Base-by-base conservation (phyloP, 2,888 invertebrate genomes). In the Crioceris asparagi region DNA sequence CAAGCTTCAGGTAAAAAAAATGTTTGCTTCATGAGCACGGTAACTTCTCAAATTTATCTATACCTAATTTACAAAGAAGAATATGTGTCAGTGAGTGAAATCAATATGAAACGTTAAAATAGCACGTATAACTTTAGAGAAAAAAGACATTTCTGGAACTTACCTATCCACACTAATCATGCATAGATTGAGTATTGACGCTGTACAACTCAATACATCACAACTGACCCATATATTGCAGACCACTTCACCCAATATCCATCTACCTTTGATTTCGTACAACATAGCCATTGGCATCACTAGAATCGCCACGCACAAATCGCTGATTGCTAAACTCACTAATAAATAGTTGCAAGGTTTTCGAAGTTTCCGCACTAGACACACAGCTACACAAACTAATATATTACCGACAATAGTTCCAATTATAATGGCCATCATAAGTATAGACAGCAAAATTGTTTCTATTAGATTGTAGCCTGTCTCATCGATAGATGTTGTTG, bases 241-340 rank as follows among this genome's bases (percentile, higher is more conserved):
- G 56, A 92, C 80, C 44, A 83, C 74, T 16, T 81, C 77, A 34
- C 94, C 94, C 56, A 97, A 93, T 51, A 83, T 81, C 97, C 97
- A 97, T 52, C 79, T 77, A 41, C 91, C 92, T 53, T 88, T 73
- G 43, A 88, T 73, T 65, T 96, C 94, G 63, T 92, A 91, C 21
- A 91, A 77, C 61, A 94, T 77, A 3, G 96, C 96, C 70, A 96
- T 88, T 5, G 94, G 92, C 97, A 98, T 97, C 42, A 98, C 94
- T 53, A 97, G 74, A 32, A 85, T 75, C 3, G 94, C 93, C 36
- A 97, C 94, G 62, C 94, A 88, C 47, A 97, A 76, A 65, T 98
- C 97, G 50, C 94, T 93, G 44, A 96, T 83, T 41, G 97, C 97
- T 56, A 97, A 69, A 29, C 94, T 94, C 30, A 96, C 93, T 37